Evolutionary conservation across 2,888 invertebrate genomes (phyloP), one percentile per base, ranked within the genome.

Genomic region (Hypselothyrea guttata): DNA sequence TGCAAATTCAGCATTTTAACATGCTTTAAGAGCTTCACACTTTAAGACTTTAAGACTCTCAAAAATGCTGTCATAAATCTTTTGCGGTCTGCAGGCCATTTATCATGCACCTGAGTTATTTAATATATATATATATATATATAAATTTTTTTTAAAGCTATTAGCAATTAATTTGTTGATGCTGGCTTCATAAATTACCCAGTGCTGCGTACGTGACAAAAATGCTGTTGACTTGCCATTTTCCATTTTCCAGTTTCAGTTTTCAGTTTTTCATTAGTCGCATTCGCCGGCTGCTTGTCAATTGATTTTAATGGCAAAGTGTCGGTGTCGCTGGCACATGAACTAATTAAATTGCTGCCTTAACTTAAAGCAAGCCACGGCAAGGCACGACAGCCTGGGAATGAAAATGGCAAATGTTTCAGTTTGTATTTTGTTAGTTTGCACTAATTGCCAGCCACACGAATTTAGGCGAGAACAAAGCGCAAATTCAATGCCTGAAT

Each of bases 121-220:
- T 13, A 35, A 8, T 31, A n/a, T 8, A 7, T 27, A 16, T 16
- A 4, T 30, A 5, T 30, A 1, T 22, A 9, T 8, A 7, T 11
- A 27, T 8, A 2, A 38, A 11, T 51, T 45, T 28, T 28, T 13
- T 52, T 18, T 27, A 47, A 16, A 8, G 41, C 45, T 64, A 69
- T 69, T 69, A 53, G 40, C 67, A 63, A 72, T 69, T 72, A 73
- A 69, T 65, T 62, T 62, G 66, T 48, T 59, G 61, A 58, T 55
- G 46, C 28, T 37, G 27, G 31, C 46, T 53, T 70, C 58, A 75
- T 78, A 78, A 77, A 75, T 78, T 78, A 57, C 54, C 37, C 53
- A 48, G 33, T 46, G 49, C 34, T 42, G 47, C 35, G 59, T 59
- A 77, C 82, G 78, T 79, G 82, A 75, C 68, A 56, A 69, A 71